A percentile compares a stretch with the other conserved stretches of the same genome.
phyloP scores from a whole-genome alignment of 1,140 invertebrate species.

The Pygmarrhopalites habei region DNA sequence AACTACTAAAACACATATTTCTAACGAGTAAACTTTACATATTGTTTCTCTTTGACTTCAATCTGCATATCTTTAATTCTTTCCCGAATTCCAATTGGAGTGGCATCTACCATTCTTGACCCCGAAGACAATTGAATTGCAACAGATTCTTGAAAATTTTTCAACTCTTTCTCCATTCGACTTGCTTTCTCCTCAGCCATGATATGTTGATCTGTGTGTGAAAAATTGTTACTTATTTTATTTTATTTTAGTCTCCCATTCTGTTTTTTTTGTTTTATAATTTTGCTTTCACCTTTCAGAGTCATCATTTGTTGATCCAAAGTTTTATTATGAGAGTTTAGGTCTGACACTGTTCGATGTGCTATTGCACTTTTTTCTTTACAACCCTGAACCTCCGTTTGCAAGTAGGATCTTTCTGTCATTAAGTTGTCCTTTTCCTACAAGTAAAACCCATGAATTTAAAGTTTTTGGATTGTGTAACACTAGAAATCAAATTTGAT shows the following conservation, averaged over 20 bases:
- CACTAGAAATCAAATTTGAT: no score
- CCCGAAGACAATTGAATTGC: conserved; percentile 60
- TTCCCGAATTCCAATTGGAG: conserved; percentile 66
- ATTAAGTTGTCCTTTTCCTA: conserved; percentile 36
- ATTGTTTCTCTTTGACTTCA: conserved; percentile 64
- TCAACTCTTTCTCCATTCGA: conserved; percentile 56
- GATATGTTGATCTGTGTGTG: no score
- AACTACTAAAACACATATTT: neutral
- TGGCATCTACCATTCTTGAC: conserved; percentile 61
- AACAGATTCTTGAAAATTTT: conserved; percentile 59
- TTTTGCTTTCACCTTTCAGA: conserved; percentile 25
- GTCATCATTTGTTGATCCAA: conserved; percentile 32
- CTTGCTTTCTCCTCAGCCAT: conserved; percentile 26
- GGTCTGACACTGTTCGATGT: conserved; percentile 30
- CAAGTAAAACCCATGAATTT: neutral
- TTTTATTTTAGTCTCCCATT: no score
- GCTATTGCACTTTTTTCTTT: conserved; percentile 28
- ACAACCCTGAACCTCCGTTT: conserved; percentile 30
- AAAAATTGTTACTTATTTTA: no score
- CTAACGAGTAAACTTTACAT: no score
- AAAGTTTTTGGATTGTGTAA: no score
- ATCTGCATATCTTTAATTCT: conserved; percentile 62
- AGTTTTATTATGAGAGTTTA: conserved; percentile 31
- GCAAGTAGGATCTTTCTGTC: conserved; percentile 36
- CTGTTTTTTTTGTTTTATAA: no score